phyloP scores from a whole-genome alignment of 1,140 invertebrate genomes.

The Heliconius eleuchia region DNA sequence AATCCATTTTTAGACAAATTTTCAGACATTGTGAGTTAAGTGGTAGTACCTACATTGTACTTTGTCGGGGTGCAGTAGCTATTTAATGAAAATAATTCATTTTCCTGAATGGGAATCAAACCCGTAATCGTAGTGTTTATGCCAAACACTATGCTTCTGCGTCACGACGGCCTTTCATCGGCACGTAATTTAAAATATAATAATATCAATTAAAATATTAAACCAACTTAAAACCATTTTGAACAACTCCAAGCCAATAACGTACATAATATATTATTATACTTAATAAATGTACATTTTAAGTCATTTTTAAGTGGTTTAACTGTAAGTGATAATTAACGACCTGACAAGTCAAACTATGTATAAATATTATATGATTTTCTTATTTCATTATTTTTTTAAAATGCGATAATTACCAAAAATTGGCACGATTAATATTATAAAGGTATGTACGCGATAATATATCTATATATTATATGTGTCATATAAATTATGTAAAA shows the following conservation, averaged over 20 bases:
- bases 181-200: not conserved
- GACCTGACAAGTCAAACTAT: slow-evolving; percentile 1
- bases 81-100: too few relatives aligned
- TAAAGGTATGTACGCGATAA: too few relatives aligned
- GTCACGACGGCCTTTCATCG: too few relatives aligned
- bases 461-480: too few relatives aligned
- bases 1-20: too few relatives aligned
- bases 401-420: not conserved
- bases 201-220: slow-evolving; percentile 1
- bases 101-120: too few relatives aligned
- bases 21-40: too few relatives aligned
- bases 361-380: not conserved
- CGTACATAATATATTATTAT: not conserved
- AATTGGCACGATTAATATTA: not conserved
- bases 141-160: too few relatives aligned
- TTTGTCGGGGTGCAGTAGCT: too few relatives aligned
- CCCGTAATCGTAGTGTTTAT: too few relatives aligned
- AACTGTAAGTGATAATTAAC: slow-evolving; percentile 10
- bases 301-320: not conserved
- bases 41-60: too few relatives aligned
- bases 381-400: not conserved
- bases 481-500: too few relatives aligned
- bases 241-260: not conserved
- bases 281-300: not conserved
- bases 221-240: not conserved